These are phyloP conservation scores for Mionectes macconnelli DNA, from an alignment of 2,113 vertebrate species.

Conservation along the genomic window DNA sequence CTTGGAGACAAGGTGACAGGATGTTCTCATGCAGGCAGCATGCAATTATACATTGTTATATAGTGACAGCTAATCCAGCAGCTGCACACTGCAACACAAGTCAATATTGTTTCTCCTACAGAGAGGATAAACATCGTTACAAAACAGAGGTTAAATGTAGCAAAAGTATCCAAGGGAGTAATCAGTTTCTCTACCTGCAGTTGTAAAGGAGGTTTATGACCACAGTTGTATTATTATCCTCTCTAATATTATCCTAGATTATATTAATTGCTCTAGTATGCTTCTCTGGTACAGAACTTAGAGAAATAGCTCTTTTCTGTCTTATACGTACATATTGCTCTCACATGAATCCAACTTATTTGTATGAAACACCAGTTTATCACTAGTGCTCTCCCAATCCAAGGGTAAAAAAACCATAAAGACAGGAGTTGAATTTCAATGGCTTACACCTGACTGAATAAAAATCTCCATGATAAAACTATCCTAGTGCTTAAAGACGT, in stretches of 20 bases:
- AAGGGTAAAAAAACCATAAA: not conserved
- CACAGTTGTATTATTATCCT: not conserved
- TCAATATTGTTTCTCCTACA: not conserved
- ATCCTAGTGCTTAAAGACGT: not conserved
- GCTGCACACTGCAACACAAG: not conserved
- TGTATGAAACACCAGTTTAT: not conserved
- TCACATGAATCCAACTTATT: not conserved
- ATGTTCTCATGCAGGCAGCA: constrained; percentile 44
- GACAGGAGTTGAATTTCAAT: not conserved
- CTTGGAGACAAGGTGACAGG: not conserved
- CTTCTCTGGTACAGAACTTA: not conserved
- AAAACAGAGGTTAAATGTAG: not conserved
- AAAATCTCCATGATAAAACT: not conserved
- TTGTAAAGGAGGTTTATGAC: constrained; percentile 16
- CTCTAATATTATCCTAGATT: not conserved
- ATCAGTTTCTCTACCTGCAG: not conserved
- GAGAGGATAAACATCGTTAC: not conserved
- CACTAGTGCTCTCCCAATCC: not conserved
- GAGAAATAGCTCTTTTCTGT: not conserved
- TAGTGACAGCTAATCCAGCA: not conserved
- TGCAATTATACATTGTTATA: constrained; percentile 39
- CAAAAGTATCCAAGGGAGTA: not conserved
- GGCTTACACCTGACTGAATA: not conserved
- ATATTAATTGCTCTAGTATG: not conserved
- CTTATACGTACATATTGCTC: not conserved